Evolutionary conservation across 2,113 vertebrate species (phyloP), one percentile per base, ranked within the genome.

Genomic region (Phrynosoma platyrhinos): DNA sequence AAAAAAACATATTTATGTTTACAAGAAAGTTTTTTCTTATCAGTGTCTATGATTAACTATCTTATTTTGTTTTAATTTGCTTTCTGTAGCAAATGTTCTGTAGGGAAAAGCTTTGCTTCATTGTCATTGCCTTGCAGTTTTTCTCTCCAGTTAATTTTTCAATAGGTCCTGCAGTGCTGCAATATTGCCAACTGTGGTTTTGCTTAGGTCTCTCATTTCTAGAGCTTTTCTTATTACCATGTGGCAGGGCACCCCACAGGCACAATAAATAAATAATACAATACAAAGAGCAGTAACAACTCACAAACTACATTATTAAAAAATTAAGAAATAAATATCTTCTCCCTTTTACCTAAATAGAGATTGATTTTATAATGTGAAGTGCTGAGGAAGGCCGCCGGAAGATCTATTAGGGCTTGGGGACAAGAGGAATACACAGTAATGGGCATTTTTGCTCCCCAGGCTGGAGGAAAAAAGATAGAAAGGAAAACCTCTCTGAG

Each of bases 221-320:
- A 20, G 71, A 89, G 87, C 91, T 96, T 78, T 75, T 95, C 91
- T 88, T 95, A 92, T 96, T 96, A 95, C 88, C 90, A 90, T 87
- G 87, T 94, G 91, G 89, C 93, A 94, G 89, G 74, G 88, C 90
- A 96, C 94, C 93, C 94, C 95, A 94, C 90, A 96, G 94, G 94
- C 82, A 82, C 84, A 89, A 95, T 95, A 96, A 97, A 97, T 96
- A 97, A 97, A 95, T 95, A 96, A 97, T 95, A 95, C 92, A 94
- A 94, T 92, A 94, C 91, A 66, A 76, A 94, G 12, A 92, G 90
- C 87, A 91, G 87, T 93, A 97, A 95, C 93, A 96, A 96, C 96
- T 96, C 96, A 96, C 92, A 95, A 96, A 97, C 96, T 94, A 93
- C 91, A 95, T 96, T 96, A 95, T 95, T 96, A 96, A 97, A 96